Conservation (phyloP, 1,140 invertebrate species). For the Solenopsis invicta region DNA sequence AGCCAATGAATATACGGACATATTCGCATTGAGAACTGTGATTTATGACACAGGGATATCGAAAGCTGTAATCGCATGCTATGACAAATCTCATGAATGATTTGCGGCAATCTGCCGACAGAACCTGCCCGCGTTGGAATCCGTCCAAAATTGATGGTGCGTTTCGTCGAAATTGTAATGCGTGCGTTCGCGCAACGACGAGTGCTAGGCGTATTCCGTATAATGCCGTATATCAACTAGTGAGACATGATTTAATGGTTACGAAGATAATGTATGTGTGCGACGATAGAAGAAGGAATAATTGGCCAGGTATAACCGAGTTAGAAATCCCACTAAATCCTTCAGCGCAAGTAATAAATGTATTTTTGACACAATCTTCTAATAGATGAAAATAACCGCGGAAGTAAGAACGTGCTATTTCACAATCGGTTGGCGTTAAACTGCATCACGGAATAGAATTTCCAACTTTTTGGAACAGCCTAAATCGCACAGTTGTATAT, state of each 20-base stretch:
- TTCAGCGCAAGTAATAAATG: conserved; percentile 21
- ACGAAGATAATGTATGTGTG: conserved; percentile 47
- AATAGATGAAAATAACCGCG: conserved; percentile 26
- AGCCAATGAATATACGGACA: conserved; percentile 28
- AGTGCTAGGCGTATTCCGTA: conserved; percentile 43
- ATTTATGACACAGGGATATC: conserved; percentile 56
- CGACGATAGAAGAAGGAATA: conserved; percentile 38
- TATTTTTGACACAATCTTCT: conserved; percentile 24
- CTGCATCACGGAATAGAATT: neutral
- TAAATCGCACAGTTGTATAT: conserved; percentile 4
- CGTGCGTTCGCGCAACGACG: conserved; percentile 24
- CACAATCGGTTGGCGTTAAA: neutral
- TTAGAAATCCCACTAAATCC: conserved; percentile 24
- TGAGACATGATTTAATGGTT: conserved; percentile 42
- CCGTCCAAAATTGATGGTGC: conserved; percentile 63
- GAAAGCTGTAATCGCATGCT: conserved; percentile 50
- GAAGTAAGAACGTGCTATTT: neutral
- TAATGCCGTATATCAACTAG: conserved; percentile 45
- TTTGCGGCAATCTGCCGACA: conserved; percentile 52
- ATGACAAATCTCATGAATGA: conserved; percentile 57
- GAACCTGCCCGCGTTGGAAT: conserved; percentile 51
- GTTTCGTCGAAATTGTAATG: conserved; percentile 50
- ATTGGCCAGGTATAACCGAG: conserved; percentile 53
- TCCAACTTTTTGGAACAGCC: neutral
- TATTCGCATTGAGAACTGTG: conserved; percentile 56